phyloP scores from a whole-genome alignment of 2,113 vertebrate genomes.

The Pagrus major region DNA sequence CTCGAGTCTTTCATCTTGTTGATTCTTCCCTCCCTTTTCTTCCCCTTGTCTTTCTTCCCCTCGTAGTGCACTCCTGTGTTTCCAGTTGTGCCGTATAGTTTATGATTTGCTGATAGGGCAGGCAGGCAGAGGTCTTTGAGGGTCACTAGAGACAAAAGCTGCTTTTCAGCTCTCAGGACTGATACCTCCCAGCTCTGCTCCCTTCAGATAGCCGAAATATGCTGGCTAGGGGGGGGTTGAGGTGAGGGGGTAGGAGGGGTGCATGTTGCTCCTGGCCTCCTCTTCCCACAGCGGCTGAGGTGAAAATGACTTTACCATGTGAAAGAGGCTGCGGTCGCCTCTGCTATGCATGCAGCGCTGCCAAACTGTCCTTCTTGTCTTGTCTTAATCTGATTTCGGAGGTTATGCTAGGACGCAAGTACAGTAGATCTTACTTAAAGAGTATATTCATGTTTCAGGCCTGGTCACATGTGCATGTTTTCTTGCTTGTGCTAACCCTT shows the following conservation, averaged over 20 bases:
- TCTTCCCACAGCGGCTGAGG: slow-evolving; percentile 64
- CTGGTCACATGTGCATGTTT: slow-evolving; percentile 10
- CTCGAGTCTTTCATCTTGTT: slow-evolving; percentile 45
- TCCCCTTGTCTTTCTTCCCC: background rate
- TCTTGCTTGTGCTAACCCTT: background rate
- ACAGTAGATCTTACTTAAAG: slow-evolving; percentile 26
- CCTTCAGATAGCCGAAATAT: slow-evolving; percentile 61
- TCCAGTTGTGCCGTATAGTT: slow-evolving; percentile 48
- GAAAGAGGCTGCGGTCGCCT: slow-evolving; percentile 59
- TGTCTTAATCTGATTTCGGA: slow-evolving; percentile 60
- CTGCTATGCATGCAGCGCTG: slow-evolving; percentile 24
- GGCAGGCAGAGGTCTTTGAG: slow-evolving; percentile 52
- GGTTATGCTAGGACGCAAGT: slow-evolving; percentile 40
- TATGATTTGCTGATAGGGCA: slow-evolving; percentile 73
- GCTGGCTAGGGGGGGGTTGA: slow-evolving; percentile 53
- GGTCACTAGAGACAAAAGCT: slow-evolving; percentile 71
- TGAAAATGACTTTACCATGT: slow-evolving; percentile 82
- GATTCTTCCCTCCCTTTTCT: slow-evolving; percentile 3
- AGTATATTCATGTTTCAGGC: slow-evolving; percentile 18
- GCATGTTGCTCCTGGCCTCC: slow-evolving; percentile 67
- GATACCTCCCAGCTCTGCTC: slow-evolving; percentile 62
- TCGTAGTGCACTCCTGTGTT: slow-evolving; percentile 29
- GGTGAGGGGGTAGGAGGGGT: slow-evolving; percentile 45
- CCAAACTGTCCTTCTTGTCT: slow-evolving; percentile 56
- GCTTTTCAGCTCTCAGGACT: slow-evolving; percentile 72